These are phyloP conservation scores for Agrotis clavis DNA, from an alignment of 2,888 invertebrate species.

Conservation along the genomic window DNA sequence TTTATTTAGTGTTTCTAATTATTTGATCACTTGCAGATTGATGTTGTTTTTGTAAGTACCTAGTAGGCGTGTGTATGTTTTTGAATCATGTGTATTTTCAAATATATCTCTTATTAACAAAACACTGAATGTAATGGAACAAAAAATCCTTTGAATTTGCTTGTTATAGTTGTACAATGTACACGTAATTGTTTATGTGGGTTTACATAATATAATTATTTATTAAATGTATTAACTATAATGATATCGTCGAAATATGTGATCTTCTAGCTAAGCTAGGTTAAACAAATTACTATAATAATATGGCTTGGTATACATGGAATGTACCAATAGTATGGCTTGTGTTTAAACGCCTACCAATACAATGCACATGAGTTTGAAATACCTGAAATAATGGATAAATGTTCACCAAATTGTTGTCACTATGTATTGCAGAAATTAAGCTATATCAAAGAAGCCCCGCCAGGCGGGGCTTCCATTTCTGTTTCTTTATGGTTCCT, in stretches of 20 bases:
- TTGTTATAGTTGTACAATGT: constrained; percentile 26
- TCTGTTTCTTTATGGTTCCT: too few relatives aligned
- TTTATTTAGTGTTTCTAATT: constrained; percentile 37
- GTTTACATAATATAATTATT: constrained; percentile 15
- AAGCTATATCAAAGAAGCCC: too few relatives aligned
- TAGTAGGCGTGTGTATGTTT: constrained; percentile 26
- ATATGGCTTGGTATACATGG: constrained; percentile 39
- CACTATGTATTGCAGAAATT: too few relatives aligned
- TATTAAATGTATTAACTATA: constrained; percentile 18
- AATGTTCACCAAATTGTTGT: too few relatives aligned
- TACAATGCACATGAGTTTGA: too few relatives aligned
- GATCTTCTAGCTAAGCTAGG: constrained; percentile 67
- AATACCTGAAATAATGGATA: too few relatives aligned
- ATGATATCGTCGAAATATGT: constrained; percentile 58
- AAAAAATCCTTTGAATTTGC: constrained; percentile 20
- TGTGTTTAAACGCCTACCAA: too few relatives aligned
- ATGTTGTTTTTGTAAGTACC: constrained; percentile 37
- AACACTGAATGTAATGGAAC: constrained; percentile 35
- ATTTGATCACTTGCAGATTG: constrained; percentile 38
- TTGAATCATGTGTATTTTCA: constrained; percentile 37
- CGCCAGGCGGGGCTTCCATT: too few relatives aligned
- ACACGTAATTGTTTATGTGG: constrained; percentile 24
- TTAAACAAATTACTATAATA: constrained; percentile 30
- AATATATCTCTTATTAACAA: constrained; percentile 9
- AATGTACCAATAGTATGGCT: background rate